phyloP scores from a whole-genome alignment of 2,113 vertebrate species.

The Centropristis striata region DNA sequence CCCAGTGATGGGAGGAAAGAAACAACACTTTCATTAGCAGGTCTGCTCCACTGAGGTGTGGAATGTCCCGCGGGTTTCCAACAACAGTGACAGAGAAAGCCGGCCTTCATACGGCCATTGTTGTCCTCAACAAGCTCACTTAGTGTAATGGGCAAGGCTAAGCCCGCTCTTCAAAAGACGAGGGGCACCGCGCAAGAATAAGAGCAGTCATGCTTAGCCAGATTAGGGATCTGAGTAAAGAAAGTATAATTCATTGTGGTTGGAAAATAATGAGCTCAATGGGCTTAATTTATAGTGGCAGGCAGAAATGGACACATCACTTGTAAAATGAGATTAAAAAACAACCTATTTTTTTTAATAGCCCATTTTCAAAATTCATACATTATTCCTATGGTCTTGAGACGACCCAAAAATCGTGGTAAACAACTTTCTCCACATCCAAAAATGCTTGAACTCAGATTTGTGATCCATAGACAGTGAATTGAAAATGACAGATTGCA shows the following conservation, averaged over 20 bases:
- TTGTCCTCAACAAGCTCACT: slow-evolving; percentile 78
- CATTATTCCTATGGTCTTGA: too few species aligned
- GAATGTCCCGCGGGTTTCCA: slow-evolving; percentile 78
- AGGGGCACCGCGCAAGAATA: slow-evolving; percentile 67
- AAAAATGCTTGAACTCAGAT: too few species aligned
- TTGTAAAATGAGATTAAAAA: slow-evolving; percentile 25
- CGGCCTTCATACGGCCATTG: slow-evolving; percentile 76
- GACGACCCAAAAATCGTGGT: too few species aligned
- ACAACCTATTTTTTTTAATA: neutral
- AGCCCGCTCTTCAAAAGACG: slow-evolving; percentile 66
- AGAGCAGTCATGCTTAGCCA: slow-evolving; percentile 77
- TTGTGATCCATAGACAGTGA: too few species aligned
- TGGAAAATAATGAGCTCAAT: slow-evolving; percentile 64
- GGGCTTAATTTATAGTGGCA: slow-evolving; percentile 57
- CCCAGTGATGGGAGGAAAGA: slow-evolving; percentile 79
- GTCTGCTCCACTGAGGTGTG: slow-evolving; percentile 76
- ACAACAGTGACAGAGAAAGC: slow-evolving; percentile 72
- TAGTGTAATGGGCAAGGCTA: slow-evolving; percentile 77
- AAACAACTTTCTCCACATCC: too few species aligned
- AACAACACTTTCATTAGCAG: slow-evolving; percentile 83
- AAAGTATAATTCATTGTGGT: slow-evolving; percentile 65
- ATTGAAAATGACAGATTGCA: too few species aligned
- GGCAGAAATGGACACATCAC: slow-evolving; percentile 45
- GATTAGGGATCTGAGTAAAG: slow-evolving; percentile 70
- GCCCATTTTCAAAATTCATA: too few species aligned